Conservation (phyloP, 2,888 invertebrate genomes). For the Parnassius apollo region DNA sequence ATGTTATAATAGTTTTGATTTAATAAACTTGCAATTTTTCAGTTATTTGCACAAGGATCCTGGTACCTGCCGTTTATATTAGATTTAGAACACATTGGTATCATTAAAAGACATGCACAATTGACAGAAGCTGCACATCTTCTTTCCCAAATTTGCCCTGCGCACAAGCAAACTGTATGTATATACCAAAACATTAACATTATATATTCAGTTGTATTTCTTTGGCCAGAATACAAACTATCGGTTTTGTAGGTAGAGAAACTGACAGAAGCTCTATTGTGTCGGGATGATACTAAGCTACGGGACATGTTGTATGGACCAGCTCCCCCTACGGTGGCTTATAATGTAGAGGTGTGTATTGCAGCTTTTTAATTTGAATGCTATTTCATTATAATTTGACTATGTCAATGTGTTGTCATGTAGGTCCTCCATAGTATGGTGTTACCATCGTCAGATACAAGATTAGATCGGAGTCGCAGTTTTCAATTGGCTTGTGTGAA, state of each 20-base stretch:
- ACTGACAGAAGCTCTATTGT: conserved; percentile 68
- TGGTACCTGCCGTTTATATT: conserved; percentile 90
- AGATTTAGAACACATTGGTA: conserved; percentile 93
- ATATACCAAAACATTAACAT: conserved; percentile 7
- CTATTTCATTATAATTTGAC: neutral
- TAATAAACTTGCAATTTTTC: conserved; percentile 33
- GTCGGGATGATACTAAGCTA: conserved; percentile 65
- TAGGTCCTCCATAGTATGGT: conserved; percentile 92
- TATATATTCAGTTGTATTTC: neutral
- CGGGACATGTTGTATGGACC: conserved; percentile 73
- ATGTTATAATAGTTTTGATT: too few species aligned
- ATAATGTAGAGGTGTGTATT: conserved; percentile 65
- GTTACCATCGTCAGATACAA: conserved; percentile 93
- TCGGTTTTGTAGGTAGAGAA: conserved; percentile 56
- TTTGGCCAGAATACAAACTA: neutral
- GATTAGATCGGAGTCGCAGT: conserved; percentile 84
- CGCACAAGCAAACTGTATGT: conserved; percentile 84
- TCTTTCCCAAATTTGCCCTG: conserved; percentile 90
- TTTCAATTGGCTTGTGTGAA: conserved; percentile 83
- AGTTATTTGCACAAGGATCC: conserved; percentile 91
- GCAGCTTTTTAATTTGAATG: too few species aligned
- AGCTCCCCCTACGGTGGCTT: conserved; percentile 73
- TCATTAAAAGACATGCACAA: conserved; percentile 88
- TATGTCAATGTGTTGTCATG: conserved; percentile 21
- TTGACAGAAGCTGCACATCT: conserved; percentile 92